These are phyloP conservation scores for Etheostoma perlongum DNA, from an alignment of 2,797 vertebrate species.

Conservation along the genomic window DNA sequence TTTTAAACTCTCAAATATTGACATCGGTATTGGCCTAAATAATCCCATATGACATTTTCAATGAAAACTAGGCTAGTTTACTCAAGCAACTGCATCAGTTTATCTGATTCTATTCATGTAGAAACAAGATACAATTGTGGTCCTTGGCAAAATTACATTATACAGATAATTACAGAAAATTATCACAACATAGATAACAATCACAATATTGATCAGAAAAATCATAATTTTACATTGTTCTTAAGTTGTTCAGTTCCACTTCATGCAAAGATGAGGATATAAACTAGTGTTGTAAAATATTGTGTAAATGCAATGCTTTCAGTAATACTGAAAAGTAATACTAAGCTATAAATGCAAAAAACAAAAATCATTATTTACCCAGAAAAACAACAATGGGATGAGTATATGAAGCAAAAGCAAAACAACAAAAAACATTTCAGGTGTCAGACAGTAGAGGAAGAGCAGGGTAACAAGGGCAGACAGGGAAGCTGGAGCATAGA, in stretches of 20 bases:
- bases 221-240: too few species aligned
- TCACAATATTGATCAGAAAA: too few species aligned
- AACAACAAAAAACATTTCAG: constrained; percentile 33
- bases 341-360: constrained; percentile 9
- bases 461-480: constrained; percentile 26
- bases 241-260: not conserved
- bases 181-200: too few species aligned
- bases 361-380: not conserved
- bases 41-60: too few species aligned
- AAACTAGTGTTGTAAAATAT: not conserved
- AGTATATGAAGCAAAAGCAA: constrained; percentile 16
- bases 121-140: too few species aligned
- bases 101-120: too few species aligned
- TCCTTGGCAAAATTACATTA: too few species aligned
- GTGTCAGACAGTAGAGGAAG: constrained; percentile 14
- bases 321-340: not conserved
- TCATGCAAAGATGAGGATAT: not conserved
- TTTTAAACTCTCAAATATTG: too few species aligned
- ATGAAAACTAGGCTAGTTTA: too few species aligned
- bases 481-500: not conserved
- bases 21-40: too few species aligned
- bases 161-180: too few species aligned
- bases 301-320: not conserved
- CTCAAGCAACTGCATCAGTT: too few species aligned
- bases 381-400: constrained; percentile 10